Evolutionary conservation across 2,888 invertebrate genomes (phyloP), one percentile per base, ranked within the genome.

Genomic region (Drosophila paranaensis): DNA sequence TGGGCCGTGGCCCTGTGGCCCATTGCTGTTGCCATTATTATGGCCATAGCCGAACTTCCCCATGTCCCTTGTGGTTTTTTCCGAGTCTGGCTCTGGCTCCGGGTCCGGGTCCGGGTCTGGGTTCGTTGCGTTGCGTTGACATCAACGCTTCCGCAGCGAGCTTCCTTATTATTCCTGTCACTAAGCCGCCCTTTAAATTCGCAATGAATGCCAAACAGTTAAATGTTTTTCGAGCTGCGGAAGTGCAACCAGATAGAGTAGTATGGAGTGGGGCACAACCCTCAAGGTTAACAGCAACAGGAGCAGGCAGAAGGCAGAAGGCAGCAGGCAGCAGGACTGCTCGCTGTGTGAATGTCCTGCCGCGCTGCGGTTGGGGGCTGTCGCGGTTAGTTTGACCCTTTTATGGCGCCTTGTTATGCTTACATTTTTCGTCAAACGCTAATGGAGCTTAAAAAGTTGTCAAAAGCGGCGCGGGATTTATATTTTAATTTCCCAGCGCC

Each of bases 201-300:
- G 86, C 86, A 88, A 86, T 86, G 86, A 86, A 86, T 86, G 86
- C 88, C 86, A 88, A 86, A 86, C 85, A 86, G 85, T 85, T 88
- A 88, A 86, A 86, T 82, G 79, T 82, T 82, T 81, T 77, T 74
- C 56, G 55, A 64, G 60, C 60, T 51, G 71, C 82, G 86, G 82
- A 85, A 85, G 74, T 82, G 85, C 82, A 82, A 77, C 51, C 79
- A 82, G 76, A 61, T 68, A 68, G 64, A 39, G 27, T 42, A 35
- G 46, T 33, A 10, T 37, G 37, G 14, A 6, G 27, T 40, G 73
- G 79, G 80, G 78, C 78, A 75, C 82, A 84, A 73, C 53, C 54
- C 54, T 54, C 54, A 54, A 54, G 40, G 54, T 54, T 68, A 42
- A 8, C 53, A 33, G 46, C 57, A 39, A 45, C 64, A 55, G 54